phyloP scores from a whole-genome alignment of 2,797 vertebrate genomes.

The Acridotheres tristis region DNA sequence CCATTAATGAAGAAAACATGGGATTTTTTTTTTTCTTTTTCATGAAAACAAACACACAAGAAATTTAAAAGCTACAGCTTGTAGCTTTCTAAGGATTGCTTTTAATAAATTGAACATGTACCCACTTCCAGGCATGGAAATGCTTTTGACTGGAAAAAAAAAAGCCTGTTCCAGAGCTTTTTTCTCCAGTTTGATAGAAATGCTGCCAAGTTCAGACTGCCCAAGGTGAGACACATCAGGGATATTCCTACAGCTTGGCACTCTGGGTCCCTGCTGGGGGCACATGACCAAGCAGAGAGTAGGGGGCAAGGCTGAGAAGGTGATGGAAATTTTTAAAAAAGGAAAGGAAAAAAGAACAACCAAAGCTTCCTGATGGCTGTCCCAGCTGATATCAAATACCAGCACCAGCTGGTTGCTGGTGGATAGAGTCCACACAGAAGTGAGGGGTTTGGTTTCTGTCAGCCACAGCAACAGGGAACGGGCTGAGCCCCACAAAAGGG shows the following conservation, averaged over 20 bases:
- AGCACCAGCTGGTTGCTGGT: not conserved
- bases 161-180: not conserved
- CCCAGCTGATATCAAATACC: constrained; percentile 19
- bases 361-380: not conserved
- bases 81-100: not conserved
- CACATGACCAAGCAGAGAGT: not conserved
- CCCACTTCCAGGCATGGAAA: not conserved
- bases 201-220: not conserved
- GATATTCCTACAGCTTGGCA: not conserved
- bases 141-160: not conserved
- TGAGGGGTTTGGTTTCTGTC: constrained; percentile 32
- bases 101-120: not conserved
- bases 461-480: not conserved
- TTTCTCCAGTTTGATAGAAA: not conserved
- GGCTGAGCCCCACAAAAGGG: not conserved
- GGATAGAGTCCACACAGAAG: not conserved
- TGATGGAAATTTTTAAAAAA: not conserved
- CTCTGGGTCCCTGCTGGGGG: not conserved
- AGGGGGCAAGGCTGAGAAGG: not conserved
- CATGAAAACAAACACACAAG: not conserved
- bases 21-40: not conserved
- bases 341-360: not conserved
- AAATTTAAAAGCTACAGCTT: not conserved
- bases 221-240: not conserved
- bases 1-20: not conserved